Conservation (phyloP, 2,888 invertebrate species). For the Philereme vetulata region DNA sequence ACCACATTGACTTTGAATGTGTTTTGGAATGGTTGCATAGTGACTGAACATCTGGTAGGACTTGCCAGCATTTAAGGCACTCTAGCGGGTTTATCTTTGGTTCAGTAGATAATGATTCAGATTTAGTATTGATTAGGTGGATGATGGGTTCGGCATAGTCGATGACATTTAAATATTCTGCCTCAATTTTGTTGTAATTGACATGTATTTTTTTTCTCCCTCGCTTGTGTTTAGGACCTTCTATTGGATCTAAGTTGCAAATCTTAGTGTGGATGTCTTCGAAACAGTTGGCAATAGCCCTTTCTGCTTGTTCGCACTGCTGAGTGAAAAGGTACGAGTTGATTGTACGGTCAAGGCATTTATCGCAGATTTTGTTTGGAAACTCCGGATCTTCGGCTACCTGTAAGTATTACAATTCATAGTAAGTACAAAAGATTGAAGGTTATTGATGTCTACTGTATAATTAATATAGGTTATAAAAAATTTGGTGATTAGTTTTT, state of each 20-base stretch:
- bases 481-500: no score
- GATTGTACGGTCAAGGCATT: conserved; percentile 62
- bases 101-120: conserved; percentile 44
- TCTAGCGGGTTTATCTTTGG: conserved; percentile 54
- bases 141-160: conserved; percentile 71
- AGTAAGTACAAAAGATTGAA: no score
- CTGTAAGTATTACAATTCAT: conserved; percentile 50
- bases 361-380: conserved; percentile 68
- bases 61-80: conserved; percentile 69
- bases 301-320: conserved; percentile 67
- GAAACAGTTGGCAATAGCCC: conserved; percentile 69
- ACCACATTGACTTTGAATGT: conserved; percentile 75
- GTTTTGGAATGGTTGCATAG: conserved; percentile 63
- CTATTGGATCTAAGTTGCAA: conserved; percentile 67
- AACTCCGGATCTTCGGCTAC: conserved; percentile 57
- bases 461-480: no score
- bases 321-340: conserved; percentile 69
- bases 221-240: conserved; percentile 52
- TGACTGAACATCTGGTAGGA: conserved; percentile 58
- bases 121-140: conserved; percentile 56
- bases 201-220: conserved; percentile 66
- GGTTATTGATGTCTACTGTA: no score
- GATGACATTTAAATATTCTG: conserved; percentile 61
- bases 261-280: conserved; percentile 69
- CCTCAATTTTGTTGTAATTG: conserved; percentile 59